Percentiles rank a stretch among this genome's conserved stretches.
Evolutionary conservation across 1,140 invertebrate species (phyloP).

Genomic region (Lepidostoma basale): DNA sequence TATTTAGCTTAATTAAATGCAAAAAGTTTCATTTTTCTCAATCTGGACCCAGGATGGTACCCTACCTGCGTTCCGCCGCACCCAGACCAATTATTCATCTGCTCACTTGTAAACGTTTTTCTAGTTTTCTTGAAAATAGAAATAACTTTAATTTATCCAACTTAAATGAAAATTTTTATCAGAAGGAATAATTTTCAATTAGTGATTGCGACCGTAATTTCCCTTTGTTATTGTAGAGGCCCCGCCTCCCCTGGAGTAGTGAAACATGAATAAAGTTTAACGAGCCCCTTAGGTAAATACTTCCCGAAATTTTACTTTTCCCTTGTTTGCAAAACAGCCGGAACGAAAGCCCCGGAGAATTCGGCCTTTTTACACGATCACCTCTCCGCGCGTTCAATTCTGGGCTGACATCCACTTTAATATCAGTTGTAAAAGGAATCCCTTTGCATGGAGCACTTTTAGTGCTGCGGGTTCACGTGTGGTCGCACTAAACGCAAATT

Average conservation of each 20-base stretch:
- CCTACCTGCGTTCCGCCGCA: too few relatives aligned
- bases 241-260: constrained; percentile 12
- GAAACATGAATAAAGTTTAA: constrained; percentile 28
- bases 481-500: background rate
- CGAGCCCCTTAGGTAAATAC: constrained; percentile 29
- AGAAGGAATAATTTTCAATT: constrained; percentile 29
- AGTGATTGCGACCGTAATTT: constrained; percentile 22
- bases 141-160: constrained; percentile 12
- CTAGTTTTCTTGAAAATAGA: constrained; percentile 6
- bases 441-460: background rate
- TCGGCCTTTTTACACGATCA: background rate
- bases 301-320: constrained; percentile 10
- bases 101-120: background rate
- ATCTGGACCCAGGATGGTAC: too few relatives aligned
- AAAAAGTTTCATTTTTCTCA: too few relatives aligned
- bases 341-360: constrained; percentile 14
- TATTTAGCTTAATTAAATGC: too few relatives aligned
- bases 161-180: constrained; percentile 14
- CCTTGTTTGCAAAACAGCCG: constrained; percentile 17
- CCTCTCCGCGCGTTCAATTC: background rate
- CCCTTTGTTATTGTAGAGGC: constrained; percentile 25
- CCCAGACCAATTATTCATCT: too few relatives aligned
- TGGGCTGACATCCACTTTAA: constrained; percentile 16
- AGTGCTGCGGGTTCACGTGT: background rate
- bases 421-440: constrained; percentile 5